A percentile compares a stretch with the other conserved stretches of the same genome.
phyloP scores from a whole-genome alignment of 2,113 vertebrate species.

The Spheniscus mendiculus region DNA sequence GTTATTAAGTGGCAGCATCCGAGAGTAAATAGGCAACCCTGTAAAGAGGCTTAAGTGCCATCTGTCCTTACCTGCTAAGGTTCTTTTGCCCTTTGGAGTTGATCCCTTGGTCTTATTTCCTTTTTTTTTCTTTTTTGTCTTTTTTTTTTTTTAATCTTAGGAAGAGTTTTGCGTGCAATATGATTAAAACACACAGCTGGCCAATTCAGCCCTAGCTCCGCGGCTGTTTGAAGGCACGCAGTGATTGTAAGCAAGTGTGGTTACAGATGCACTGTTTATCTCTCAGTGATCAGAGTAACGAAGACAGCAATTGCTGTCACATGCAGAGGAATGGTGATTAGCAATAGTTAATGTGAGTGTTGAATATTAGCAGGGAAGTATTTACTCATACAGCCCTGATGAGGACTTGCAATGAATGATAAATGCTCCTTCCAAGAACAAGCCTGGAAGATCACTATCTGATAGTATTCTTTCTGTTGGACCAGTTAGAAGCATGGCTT shows the following conservation, averaged over 20 bases:
- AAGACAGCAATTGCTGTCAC: not conserved
- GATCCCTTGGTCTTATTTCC: not conserved
- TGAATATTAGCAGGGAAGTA: not conserved
- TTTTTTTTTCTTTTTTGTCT: not conserved
- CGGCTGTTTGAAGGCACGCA: not conserved
- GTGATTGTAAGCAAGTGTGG: not conserved
- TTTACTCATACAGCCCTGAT: not conserved
- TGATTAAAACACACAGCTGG: not conserved
- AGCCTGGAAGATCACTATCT: not conserved
- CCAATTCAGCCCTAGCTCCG: not conserved
- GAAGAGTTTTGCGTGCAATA: not conserved
- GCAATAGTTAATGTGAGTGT: not conserved
- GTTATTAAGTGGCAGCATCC: constrained; percentile 5
- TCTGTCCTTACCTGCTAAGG: not conserved
- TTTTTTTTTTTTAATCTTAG: not conserved
- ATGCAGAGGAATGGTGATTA: not conserved
- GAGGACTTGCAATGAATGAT: not conserved
- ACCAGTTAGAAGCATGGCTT: not conserved
- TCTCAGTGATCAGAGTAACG: not conserved
- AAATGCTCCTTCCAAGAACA: not conserved
- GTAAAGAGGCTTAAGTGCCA: constrained; percentile 14
- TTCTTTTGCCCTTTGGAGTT: not conserved
- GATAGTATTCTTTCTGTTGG: not conserved
- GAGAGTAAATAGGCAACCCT: not conserved
- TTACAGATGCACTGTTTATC: not conserved